Percentiles rank a stretch among this genome's conserved stretches.
Evolutionary conservation across 1,140 invertebrate genomes (phyloP).

Genomic region (Drosophila takahashii): DNA sequence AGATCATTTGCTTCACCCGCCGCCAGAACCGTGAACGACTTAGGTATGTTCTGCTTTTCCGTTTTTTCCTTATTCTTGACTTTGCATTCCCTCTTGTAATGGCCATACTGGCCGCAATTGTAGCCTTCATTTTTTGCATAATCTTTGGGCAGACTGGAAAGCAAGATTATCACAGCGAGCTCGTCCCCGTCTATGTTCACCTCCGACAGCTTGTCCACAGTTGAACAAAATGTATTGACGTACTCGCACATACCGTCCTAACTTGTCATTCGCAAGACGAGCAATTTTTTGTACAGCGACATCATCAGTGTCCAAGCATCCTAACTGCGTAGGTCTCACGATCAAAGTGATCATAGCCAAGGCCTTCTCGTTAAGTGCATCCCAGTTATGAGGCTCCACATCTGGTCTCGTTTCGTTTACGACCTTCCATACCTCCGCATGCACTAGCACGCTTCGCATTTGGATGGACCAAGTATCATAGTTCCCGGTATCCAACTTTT

Average conservation of each 20-base stretch:
- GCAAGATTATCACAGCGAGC: too few relatives aligned
- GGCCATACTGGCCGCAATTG: background rate
- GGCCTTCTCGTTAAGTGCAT: conserved; percentile 3
- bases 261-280: too few relatives aligned
- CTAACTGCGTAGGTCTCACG: conserved; percentile 14
- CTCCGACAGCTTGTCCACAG: too few relatives aligned
- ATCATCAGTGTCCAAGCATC: conserved; percentile 6
- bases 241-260: too few relatives aligned
- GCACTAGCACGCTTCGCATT: too few relatives aligned
- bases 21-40: too few relatives aligned
- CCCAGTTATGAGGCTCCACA: background rate
- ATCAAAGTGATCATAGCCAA: conserved; percentile 4
- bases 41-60: background rate
- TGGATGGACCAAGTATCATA: too few relatives aligned
- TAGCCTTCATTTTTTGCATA: background rate
- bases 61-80: background rate
- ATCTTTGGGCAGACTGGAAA: too few relatives aligned
- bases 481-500: too few relatives aligned
- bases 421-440: background rate
- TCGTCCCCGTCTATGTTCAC: too few relatives aligned
- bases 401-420: background rate
- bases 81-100: background rate
- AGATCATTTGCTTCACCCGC: too few relatives aligned
- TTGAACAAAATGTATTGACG: too few relatives aligned
- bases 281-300: background rate